A percentile compares a stretch with the other conserved stretches of the same genome.
These are phyloP conservation scores for Ashinkailepas kermadecensis DNA, from an alignment of 2,888 invertebrate species.

Conservation along the genomic window DNA sequence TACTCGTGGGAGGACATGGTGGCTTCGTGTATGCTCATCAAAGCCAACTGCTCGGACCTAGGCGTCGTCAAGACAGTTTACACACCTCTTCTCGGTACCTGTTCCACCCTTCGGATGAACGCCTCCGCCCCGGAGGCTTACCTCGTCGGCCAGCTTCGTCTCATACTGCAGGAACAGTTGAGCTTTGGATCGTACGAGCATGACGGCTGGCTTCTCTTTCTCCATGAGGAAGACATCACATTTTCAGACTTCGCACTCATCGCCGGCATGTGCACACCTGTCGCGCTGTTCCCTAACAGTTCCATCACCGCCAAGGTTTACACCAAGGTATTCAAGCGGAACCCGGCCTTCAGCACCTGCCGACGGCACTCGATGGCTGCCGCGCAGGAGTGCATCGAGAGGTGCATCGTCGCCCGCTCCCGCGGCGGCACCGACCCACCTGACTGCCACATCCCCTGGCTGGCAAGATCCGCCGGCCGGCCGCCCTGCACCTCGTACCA, in stretches of 20 bases:
- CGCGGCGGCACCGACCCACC: background rate
- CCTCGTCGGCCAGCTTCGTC: background rate
- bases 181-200: background rate
- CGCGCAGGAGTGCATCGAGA: background rate
- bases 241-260: background rate
- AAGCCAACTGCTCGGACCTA: background rate
- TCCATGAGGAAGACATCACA: background rate
- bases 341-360: background rate
- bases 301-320: background rate
- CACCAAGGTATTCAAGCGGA: background rate
- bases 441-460: background rate
- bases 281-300: background rate
- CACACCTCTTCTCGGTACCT: background rate
- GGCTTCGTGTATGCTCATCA: background rate
- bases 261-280: background rate
- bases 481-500: background rate
- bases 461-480: background rate
- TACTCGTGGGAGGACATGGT: background rate
- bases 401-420: background rate
- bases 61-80: background rate
- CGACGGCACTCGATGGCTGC: background rate
- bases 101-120: background rate
- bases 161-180: background rate
- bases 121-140: background rate
- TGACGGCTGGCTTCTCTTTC: background rate